Conservation (phyloP, 2,888 invertebrate species). For the Linnaemya vulpina region DNA sequence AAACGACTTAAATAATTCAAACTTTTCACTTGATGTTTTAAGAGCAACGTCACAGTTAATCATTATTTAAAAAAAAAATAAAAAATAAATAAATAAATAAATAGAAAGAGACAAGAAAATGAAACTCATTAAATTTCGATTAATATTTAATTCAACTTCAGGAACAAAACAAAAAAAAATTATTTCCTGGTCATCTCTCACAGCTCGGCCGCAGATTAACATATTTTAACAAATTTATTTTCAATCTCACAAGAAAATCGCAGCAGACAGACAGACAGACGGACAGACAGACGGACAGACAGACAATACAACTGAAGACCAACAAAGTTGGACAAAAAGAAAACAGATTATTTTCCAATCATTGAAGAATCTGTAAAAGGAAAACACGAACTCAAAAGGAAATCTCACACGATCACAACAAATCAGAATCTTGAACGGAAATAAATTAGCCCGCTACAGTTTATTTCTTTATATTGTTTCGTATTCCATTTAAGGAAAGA, state of each 20-base stretch:
- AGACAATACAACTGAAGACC: background rate
- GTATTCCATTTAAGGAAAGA: conserved; percentile 12
- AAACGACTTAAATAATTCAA: background rate
- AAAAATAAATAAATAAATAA: too few relatives aligned
- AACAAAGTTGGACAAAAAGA: background rate
- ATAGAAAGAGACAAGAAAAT: too few relatives aligned
- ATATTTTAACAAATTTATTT: conserved; percentile 53
- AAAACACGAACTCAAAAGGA: conserved; percentile 14
- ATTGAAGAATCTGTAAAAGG: conserved; percentile 6
- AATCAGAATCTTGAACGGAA: conserved; percentile 25
- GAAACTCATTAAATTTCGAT: conserved; percentile 51
- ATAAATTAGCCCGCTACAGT: conserved; percentile 21
- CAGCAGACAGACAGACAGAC: background rate
- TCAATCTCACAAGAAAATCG: conserved; percentile 41
- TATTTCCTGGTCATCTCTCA: conserved; percentile 60
- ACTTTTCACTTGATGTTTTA: background rate
- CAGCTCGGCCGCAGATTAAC: conserved; percentile 32
- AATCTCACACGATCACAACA: conserved; percentile 14
- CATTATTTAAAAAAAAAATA: background rate
- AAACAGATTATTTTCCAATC: conserved; percentile 19
- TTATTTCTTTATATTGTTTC: conserved; percentile 14
- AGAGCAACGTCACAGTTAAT: background rate
- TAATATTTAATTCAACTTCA: conserved; percentile 15
- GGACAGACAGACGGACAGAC: conserved; percentile 10
- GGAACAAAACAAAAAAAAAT: background rate